Evolutionary conservation across 2,888 invertebrate genomes (phyloP).

Genomic region (Emmelina monodactyla): DNA sequence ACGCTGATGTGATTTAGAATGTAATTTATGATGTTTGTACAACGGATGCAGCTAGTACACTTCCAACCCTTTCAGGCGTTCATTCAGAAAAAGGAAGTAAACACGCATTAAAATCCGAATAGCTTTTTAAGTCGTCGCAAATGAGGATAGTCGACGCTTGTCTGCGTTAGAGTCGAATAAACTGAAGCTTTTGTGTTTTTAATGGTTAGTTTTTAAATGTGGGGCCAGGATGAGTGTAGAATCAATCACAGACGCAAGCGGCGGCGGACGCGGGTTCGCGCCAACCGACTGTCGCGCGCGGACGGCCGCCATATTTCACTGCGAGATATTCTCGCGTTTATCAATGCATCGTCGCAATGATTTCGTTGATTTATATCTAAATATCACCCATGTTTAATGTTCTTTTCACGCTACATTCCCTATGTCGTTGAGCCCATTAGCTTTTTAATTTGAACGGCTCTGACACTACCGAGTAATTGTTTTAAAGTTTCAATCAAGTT

Average conservation of each 20-base stretch:
- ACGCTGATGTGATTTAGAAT: constrained; percentile 60
- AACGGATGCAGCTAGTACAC: constrained; percentile 30
- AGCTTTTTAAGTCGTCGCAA: not conserved
- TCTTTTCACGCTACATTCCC: constrained; percentile 50
- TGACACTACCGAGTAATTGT: not conserved
- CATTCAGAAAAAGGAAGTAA: no score
- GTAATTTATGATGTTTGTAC: constrained; percentile 61
- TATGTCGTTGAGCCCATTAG: constrained; percentile 43
- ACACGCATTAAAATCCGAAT: no score
- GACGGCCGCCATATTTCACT: constrained; percentile 56
- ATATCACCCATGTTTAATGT: constrained; percentile 57
- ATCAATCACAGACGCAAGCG: constrained; percentile 58
- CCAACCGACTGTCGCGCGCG: constrained; percentile 50
- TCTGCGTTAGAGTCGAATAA: no score
- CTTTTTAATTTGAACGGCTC: constrained; percentile 23
- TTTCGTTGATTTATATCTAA: constrained; percentile 60
- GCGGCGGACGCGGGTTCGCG: no score
- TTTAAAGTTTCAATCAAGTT: not conserved
- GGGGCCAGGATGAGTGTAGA: constrained; percentile 21
- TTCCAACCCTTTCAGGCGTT: not conserved
- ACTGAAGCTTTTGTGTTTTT: constrained; percentile 24
- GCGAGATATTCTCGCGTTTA: constrained; percentile 58
- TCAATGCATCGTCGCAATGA: constrained; percentile 64
- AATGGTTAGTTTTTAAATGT: not conserved
- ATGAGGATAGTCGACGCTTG: no score